Evolutionary conservation across 2,797 vertebrate genomes (phyloP).

Genomic region (Chelmon rostratus): DNA sequence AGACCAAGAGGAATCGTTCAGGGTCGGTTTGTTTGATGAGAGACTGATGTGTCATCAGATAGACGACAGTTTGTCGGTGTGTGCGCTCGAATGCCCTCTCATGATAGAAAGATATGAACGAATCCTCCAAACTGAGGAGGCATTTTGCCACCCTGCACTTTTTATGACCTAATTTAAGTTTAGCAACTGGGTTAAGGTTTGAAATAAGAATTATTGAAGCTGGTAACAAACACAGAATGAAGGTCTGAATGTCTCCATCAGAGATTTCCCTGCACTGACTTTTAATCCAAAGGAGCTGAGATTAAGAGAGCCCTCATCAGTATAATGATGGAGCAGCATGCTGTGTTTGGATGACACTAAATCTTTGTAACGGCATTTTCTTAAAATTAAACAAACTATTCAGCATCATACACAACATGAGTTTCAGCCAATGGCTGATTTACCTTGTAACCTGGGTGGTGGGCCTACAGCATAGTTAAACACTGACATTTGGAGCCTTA

Average conservation of each 20-base stretch:
- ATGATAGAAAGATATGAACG: background rate
- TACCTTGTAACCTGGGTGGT: conserved; percentile 14
- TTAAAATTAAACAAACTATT: background rate
- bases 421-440: background rate
- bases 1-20: background rate
- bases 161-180: conserved; percentile 18
- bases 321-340: no score
- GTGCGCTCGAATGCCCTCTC: background rate
- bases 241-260: no score
- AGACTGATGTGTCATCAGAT: conserved; percentile 8
- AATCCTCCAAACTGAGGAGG: background rate
- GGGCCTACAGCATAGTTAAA: conserved; percentile 15
- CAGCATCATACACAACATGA: background rate
- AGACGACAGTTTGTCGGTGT: conserved; percentile 5
- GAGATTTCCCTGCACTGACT: no score
- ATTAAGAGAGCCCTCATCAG: no score
- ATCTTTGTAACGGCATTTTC: background rate
- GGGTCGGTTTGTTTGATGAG: conserved; percentile 19
- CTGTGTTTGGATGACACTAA: no score
- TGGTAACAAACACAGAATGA: no score
- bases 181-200: background rate
- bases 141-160: background rate
- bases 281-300: no score
- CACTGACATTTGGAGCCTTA: conserved; percentile 11
- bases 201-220: background rate